Evolutionary conservation across 2,797 vertebrate genomes (phyloP), one percentile per base, ranked within the genome.

Genomic region (Melanotaenia maccullochi): DNA sequence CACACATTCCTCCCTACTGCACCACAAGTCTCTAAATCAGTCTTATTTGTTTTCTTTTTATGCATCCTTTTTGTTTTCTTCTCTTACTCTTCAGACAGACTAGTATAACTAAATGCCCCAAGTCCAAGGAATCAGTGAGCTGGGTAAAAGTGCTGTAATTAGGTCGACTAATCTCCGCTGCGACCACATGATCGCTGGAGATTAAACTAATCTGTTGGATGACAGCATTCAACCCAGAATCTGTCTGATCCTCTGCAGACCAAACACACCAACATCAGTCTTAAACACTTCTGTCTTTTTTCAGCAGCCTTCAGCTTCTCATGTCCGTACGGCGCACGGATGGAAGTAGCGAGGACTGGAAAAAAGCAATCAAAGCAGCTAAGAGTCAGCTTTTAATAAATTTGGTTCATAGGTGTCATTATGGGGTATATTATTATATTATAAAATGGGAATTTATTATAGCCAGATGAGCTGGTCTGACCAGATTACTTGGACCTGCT

Each of bases 121-220:
- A 65, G 71, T 82, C 71, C 69, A 63, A 78, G 70, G 76, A 82
- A 79, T 85, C 71, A 74, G 60, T 63, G 59, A 30, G 68, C 68
- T 72, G 62, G 67, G 70, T 76, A 60, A 75, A 85, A 83, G 72
- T 76, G 70, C 68, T 9, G 76, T 86, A 91, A 90, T 84, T 84
- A 75, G 83, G 79, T 85, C 55, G 57, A 54, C 75, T 83, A 84
- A 88, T 91, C 78, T 84, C 57, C 74, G 78, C 71, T 12, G 28
- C 13, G 25, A 68, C 77, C 79, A 80, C 72, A 71, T 67, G 84
- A 88, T 87, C 57, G 59, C 70, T 72, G 69, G 52, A 86, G 80
- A 81, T 83, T 75, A 83, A 74, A 68, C 65, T 89, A 90, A 90
- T 90, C 86, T 67, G 68, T 57, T 67, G 71, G 69, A 79, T 75